These are phyloP conservation scores for Athalia cordata DNA, from an alignment of 2,888 invertebrate genomes.

Conservation along the genomic window DNA sequence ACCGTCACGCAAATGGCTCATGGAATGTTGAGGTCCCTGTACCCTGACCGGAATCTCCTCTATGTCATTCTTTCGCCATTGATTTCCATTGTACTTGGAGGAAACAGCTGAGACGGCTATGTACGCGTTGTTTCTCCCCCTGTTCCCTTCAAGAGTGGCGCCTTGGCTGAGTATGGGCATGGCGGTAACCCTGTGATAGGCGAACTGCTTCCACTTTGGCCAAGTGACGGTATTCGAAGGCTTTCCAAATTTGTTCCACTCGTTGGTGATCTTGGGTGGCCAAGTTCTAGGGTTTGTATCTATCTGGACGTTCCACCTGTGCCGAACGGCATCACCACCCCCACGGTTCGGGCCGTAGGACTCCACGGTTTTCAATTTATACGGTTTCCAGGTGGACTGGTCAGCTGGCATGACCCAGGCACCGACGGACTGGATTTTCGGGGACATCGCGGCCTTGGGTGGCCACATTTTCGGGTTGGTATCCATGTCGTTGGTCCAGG, in stretches of 20 bases:
- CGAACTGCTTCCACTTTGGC: constrained; percentile 70
- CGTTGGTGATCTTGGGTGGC: constrained; percentile 54
- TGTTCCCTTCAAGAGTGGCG: constrained; percentile 55
- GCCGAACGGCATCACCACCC: constrained; percentile 47
- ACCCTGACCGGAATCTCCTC: constrained; percentile 58
- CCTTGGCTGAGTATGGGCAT: constrained; percentile 62
- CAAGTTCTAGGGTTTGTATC: constrained; percentile 47
- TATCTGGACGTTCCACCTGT: constrained; percentile 51
- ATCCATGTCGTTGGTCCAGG: constrained; percentile 45
- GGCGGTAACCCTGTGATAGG: constrained; percentile 67
- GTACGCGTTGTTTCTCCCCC: constrained; percentile 66
- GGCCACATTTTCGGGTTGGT: constrained; percentile 51
- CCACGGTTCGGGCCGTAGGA: constrained; percentile 43
- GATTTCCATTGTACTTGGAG: constrained; percentile 62
- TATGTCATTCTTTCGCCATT: constrained; percentile 67
- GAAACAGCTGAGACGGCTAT: constrained; percentile 68
- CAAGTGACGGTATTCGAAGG: constrained; percentile 55
- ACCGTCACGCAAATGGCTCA: constrained; percentile 57
- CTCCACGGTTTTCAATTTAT: constrained; percentile 54
- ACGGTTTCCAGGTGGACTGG: constrained; percentile 61
- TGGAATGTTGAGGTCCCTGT: constrained; percentile 60
- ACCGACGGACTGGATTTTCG: constrained; percentile 60
- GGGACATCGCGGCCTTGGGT: constrained; percentile 51
- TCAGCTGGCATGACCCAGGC: constrained; percentile 62
- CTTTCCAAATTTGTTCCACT: constrained; percentile 61